A percentile compares a stretch with the other conserved stretches of the same genome.
Evolutionary conservation across 2,113 vertebrate genomes (phyloP).

Genomic region (Paramormyrops kingsleyae): DNA sequence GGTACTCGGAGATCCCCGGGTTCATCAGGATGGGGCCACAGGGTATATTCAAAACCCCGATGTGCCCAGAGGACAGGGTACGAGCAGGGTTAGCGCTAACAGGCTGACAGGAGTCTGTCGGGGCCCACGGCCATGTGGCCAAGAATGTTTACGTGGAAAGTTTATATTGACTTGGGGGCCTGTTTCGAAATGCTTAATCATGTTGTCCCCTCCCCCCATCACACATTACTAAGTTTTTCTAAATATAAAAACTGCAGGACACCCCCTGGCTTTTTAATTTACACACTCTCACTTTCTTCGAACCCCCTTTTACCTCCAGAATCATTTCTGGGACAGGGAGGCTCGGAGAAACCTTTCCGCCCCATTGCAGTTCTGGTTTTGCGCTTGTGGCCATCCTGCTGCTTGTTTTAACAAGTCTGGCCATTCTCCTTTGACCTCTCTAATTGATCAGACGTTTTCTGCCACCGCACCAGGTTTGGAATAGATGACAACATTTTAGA

Average conservation of each 20-base stretch:
- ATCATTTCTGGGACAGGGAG: background rate
- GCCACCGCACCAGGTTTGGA: background rate
- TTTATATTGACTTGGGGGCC: background rate
- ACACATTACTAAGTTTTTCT: background rate
- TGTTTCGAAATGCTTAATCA: background rate
- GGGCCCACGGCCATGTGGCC: background rate
- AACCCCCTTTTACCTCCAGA: background rate
- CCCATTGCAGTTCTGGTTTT: background rate
- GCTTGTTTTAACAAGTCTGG: background rate
- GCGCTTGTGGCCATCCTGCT: background rate
- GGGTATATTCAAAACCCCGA: background rate
- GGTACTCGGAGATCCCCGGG: background rate
- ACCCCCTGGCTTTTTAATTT: background rate
- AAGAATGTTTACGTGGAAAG: background rate
- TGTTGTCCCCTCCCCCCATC: background rate
- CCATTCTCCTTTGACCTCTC: background rate
- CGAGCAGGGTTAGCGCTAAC: background rate
- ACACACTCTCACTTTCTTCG: background rate
- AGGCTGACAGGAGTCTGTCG: background rate
- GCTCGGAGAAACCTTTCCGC: no score
- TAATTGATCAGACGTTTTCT: background rate
- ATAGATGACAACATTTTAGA: background rate
- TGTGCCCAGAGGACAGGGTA: background rate
- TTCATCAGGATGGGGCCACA: background rate
- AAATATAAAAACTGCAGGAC: background rate